phyloP scores from a whole-genome alignment of 1,140 invertebrate species.

The Cydia strobilella region DNA sequence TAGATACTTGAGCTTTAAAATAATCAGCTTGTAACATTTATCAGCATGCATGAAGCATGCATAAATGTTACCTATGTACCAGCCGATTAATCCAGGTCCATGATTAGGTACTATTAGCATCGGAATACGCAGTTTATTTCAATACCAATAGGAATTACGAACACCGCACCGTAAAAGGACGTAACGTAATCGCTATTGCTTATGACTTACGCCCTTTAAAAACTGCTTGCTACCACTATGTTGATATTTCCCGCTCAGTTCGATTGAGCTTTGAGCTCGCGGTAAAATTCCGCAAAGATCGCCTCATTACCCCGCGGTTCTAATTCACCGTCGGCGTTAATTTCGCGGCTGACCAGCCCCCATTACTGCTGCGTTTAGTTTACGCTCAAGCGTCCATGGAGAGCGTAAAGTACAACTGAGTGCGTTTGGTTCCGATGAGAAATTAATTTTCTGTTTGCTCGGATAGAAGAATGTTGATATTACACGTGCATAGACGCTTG shows the following conservation, averaged over 20 bases:
- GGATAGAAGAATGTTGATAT: too few species aligned
- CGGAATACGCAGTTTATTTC: neutral
- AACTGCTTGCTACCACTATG: neutral
- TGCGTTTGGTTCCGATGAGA: too few species aligned
- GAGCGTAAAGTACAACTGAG: neutral
- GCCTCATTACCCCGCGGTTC: neutral
- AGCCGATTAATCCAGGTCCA: too few species aligned
- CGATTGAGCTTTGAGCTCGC: neutral
- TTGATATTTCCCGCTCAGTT: constrained; percentile 6
- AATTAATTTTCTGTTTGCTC: too few species aligned
- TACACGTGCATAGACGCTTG: too few species aligned
- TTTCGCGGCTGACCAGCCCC: neutral
- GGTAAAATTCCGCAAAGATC: constrained; percentile 3
- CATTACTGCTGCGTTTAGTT: constrained; percentile 3
- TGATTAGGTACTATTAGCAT: too few species aligned
- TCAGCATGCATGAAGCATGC: too few species aligned
- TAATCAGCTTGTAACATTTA: too few species aligned
- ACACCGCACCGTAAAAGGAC: neutral
- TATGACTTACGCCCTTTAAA: neutral
- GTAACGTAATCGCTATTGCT: neutral
- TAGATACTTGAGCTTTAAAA: too few species aligned
- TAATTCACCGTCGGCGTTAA: neutral
- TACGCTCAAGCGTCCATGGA: neutral
- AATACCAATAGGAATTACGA: neutral
- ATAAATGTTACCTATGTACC: too few species aligned